Percentiles rank a stretch among this genome's conserved stretches.
Evolutionary conservation across 2,113 vertebrate species (phyloP).

Genomic region (Macrotis lagotis): DNA sequence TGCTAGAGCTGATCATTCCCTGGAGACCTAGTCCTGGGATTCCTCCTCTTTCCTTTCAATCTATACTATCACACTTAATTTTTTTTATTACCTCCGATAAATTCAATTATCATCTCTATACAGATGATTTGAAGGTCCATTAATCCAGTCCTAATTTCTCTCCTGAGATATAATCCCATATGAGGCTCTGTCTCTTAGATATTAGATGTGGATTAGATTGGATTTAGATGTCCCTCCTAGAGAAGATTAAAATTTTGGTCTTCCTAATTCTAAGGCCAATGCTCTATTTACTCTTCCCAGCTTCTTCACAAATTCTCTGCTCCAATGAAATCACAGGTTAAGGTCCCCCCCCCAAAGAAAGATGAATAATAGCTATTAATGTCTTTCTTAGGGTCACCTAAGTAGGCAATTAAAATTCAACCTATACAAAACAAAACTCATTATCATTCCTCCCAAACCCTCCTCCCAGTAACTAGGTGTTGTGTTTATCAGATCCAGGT

Average conservation of each 20-base stretch:
- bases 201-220: too few species aligned
- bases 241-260: neutral
- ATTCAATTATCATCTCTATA: neutral
- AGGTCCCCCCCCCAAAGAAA: neutral
- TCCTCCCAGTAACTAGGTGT: neutral
- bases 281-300: neutral
- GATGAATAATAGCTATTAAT: neutral
- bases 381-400: neutral
- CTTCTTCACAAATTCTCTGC: neutral
- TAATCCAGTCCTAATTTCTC: neutral
- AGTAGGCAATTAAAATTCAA: neutral
- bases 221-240: neutral
- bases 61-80: neutral
- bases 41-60: neutral
- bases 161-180: neutral
- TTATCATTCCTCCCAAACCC: neutral
- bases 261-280: neutral
- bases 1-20: neutral
- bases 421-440: neutral
- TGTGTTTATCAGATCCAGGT: neutral
- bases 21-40: neutral
- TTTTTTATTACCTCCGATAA: neutral
- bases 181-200: neutral
- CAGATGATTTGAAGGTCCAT: neutral
- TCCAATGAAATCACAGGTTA: neutral